Base-by-base conservation (phyloP, 1,140 invertebrate species). In the Pseudomyrmex flavicornis region DNA sequence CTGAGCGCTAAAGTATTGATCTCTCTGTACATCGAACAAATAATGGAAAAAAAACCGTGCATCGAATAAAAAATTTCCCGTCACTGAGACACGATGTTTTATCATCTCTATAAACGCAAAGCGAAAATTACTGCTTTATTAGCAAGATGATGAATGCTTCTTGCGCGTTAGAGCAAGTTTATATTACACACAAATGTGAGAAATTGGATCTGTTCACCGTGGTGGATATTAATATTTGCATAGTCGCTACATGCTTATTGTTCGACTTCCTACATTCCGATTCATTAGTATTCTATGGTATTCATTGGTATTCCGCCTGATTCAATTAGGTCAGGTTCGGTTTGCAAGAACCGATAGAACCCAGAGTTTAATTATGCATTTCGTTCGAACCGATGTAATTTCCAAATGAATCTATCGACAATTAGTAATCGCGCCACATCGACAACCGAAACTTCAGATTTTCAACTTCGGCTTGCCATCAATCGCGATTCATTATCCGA, bases 341-440 rank as follows among this genome's bases (percentile, higher is more conserved):
- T 70, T 10, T 48, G 22, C 20, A 13, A 7, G 48, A 79, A 20
- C 15, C 13, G 9, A 58, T 69, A 69, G 9, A 26, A 35, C 5
- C 35, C 5, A 8, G 12, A 61, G 13, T 35, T 22, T 59, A 58
- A 80, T 80, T 72, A 72, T 72, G 54, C 76, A 17, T 35, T 72
- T 44, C 10, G 46, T 50, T 58, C 52, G n/a, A 35, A 35, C 35
- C 26, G 35, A 9, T 61, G 12, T 50, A 80, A 50, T 72, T 5
- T 8, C 54, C 35, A 66, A 77, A 77, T 26, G 8, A 59, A 80
- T 80, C 65, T 20, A 50, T 12, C 26, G 66, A 48, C 48, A 80
- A 80, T 70, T 79, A 68, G 65, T 20, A 35, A 77, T 35, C 59
- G 54, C 15, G n/a, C 70, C 1, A 48, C 2, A n/a, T 59, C 54